Conservation (phyloP, 1,140 invertebrate genomes). For the Leptinotarsa texana region DNA sequence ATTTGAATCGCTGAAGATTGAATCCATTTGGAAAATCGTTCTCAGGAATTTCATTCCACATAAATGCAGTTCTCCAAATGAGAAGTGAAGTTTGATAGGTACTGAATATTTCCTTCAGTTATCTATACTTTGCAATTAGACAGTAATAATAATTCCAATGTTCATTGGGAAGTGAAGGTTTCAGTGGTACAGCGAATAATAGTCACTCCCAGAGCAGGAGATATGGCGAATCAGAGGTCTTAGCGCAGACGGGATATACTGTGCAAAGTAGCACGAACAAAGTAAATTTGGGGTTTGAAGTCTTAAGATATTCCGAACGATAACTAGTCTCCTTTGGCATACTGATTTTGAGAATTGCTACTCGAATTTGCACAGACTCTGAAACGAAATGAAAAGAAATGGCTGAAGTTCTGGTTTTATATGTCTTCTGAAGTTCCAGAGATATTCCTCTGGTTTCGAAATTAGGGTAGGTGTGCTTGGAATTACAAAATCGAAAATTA, state of each 20-base stretch:
- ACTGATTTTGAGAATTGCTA: not conserved
- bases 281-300: not conserved
- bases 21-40: too few relatives aligned
- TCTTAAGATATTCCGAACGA: not conserved
- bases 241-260: not conserved
- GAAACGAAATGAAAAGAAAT: conserved; percentile 1
- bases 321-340: not conserved
- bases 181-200: not conserved
- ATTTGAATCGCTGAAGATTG: too few relatives aligned
- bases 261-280: not conserved
- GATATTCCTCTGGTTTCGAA: too few relatives aligned
- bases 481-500: too few relatives aligned
- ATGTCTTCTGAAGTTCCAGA: not conserved
- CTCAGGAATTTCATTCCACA: too few relatives aligned
- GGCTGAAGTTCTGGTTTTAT: not conserved
- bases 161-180: too few relatives aligned
- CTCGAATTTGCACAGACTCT: not conserved
- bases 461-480: too few relatives aligned
- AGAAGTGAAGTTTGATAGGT: too few relatives aligned
- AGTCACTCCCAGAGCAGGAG: not conserved
- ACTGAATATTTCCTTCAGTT: too few relatives aligned
- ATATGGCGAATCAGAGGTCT: not conserved
- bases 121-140: too few relatives aligned
- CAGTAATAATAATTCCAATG: too few relatives aligned
- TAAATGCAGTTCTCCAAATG: too few relatives aligned